These are phyloP conservation scores for Clepsis dumicolana DNA, from an alignment of 2,888 invertebrate species.

Conservation along the genomic window DNA sequence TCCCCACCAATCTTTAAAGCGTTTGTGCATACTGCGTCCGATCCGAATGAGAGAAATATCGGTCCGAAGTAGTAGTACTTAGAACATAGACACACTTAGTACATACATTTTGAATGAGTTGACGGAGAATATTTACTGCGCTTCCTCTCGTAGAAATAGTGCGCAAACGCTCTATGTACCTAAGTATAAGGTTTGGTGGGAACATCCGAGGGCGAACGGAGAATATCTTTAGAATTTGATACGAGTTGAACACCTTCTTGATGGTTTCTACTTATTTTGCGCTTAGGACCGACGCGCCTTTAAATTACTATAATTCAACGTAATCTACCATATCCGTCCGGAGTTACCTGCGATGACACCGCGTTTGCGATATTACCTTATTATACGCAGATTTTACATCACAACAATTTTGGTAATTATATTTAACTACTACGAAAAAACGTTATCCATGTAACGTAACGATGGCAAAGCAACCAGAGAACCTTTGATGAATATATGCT, in stretches of 20 bases:
- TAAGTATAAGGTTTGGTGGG: not conserved
- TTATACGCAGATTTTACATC: not conserved
- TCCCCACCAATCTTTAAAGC: too few species aligned
- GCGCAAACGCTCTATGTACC: too few species aligned
- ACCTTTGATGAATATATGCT: not conserved
- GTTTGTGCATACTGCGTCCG: too few species aligned
- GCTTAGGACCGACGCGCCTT: constrained; percentile 13
- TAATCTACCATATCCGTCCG: constrained; percentile 32
- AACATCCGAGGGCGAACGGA: not conserved
- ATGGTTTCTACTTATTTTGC: constrained; percentile 37
- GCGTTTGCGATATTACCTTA: constrained; percentile 1
- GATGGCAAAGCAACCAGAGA: not conserved
- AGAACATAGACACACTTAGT: too few species aligned
- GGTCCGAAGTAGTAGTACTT: too few species aligned
- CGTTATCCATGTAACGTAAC: not conserved
- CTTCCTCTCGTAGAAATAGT: too few species aligned
- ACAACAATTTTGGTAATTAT: not conserved
- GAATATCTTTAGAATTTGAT: constrained; percentile 1
- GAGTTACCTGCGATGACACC: constrained; percentile 1
- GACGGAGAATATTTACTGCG: too few species aligned
- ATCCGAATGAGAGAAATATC: too few species aligned
- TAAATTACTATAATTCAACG: constrained; percentile 32
- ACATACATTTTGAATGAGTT: too few species aligned
- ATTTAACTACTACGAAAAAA: not conserved
- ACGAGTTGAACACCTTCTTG: constrained; percentile 25